phyloP scores from a whole-genome alignment of 1,140 invertebrate species.

The Mizuhopecten yessoensis region DNA sequence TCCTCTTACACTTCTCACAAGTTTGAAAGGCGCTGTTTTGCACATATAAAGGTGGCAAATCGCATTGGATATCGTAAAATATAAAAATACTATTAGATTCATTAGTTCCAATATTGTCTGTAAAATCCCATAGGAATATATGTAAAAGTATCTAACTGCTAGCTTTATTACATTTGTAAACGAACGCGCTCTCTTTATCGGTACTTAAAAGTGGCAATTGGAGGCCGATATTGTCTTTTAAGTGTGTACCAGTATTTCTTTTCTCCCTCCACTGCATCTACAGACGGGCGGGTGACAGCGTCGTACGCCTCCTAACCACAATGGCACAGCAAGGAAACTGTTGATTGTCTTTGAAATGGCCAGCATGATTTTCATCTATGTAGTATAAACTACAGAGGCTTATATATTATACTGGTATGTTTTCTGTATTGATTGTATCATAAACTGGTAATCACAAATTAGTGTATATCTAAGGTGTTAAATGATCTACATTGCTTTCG shows the following conservation, averaged over 20 bases:
- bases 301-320: too few relatives aligned
- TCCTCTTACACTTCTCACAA: conserved; percentile 31
- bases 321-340: not conserved
- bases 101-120: not conserved
- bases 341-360: not conserved
- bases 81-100: conserved; percentile 40
- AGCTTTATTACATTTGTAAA: conserved; percentile 36
- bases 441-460: not conserved
- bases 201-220: not conserved
- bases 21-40: conserved; percentile 37
- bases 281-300: not conserved
- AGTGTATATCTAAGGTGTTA: not conserved
- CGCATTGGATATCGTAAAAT: conserved; percentile 38
- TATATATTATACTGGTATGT: not conserved
- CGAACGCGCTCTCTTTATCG: conserved; percentile 23
- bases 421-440: not conserved
- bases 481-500: not conserved
- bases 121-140: not conserved
- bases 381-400: not conserved
- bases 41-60: conserved; percentile 38
- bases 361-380: not conserved
- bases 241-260: conserved; percentile 23
- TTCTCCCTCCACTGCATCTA: not conserved
- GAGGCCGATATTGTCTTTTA: not conserved
- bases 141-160: conserved; percentile 39